phyloP scores from a whole-genome alignment of 2,888 invertebrate genomes.

The Chrysolina oricalcia region DNA sequence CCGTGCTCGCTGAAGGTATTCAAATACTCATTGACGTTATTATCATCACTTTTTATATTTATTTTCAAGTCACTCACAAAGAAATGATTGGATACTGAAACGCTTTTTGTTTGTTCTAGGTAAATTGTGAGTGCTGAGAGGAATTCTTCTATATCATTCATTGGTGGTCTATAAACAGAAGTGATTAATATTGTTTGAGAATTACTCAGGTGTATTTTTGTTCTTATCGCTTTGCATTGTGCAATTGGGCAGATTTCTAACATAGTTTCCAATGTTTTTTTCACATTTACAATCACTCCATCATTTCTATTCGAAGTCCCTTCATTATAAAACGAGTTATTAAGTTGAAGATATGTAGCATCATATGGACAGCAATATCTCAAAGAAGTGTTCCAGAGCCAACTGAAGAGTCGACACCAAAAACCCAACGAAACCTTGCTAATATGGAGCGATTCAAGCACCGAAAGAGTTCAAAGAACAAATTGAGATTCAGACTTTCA shows the following conservation, averaged over 20 bases:
- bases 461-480: too few species aligned
- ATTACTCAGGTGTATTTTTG: conserved; percentile 3
- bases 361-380: too few species aligned
- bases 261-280: conserved; percentile 2
- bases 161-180: conserved; percentile 10
- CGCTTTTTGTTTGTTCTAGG: neutral
- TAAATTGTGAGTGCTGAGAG: neutral
- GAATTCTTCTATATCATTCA: conserved; percentile 1
- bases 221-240: conserved; percentile 5
- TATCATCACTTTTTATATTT: conserved; percentile 1
- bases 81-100: neutral
- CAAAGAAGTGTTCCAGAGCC: too few species aligned
- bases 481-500: too few species aligned
- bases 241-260: neutral
- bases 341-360: neutral
- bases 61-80: conserved; percentile 16
- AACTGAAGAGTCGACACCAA: too few species aligned
- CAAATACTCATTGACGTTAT: neutral
- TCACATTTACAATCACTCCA: conserved; percentile 9
- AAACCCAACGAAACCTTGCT: too few species aligned
- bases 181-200: conserved; percentile 17
- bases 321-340: neutral
- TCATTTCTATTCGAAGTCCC: neutral
- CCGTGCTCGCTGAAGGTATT: neutral
- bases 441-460: too few species aligned